Conservation (phyloP, 2,888 invertebrate species). For the Crioceris asparagi region DNA sequence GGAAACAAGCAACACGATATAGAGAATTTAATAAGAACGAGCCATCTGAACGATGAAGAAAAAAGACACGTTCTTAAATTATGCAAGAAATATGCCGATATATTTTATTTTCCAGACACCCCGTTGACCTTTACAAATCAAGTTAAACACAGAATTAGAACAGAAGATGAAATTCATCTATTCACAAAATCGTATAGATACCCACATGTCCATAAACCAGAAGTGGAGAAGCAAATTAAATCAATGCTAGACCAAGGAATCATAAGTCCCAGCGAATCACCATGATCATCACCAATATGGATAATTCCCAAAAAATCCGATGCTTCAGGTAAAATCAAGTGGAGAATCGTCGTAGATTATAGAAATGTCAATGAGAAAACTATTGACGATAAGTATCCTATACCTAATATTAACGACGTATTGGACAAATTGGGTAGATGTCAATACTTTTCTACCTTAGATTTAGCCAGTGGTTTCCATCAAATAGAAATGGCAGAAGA, state of each 20-base stretch:
- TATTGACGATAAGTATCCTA: not conserved
- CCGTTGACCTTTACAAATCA: not conserved
- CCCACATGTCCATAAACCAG: not conserved
- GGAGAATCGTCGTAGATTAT: not conserved
- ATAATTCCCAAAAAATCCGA: not conserved
- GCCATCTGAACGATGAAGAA: not conserved
- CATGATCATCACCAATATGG: not conserved
- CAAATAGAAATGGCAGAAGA: not conserved
- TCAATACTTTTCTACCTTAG: not conserved
- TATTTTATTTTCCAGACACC: too few relatives aligned
- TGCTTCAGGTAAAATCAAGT: not conserved
- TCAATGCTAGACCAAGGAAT: not conserved
- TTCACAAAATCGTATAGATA: too few relatives aligned
- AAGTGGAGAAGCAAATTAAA: not conserved
- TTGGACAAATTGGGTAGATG: not conserved
- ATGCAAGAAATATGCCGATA: too few relatives aligned
- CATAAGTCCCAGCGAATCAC: not conserved
- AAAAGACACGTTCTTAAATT: not conserved
- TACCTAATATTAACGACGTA: not conserved
- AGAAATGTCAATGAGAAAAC: not conserved
- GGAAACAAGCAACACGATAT: too few relatives aligned
- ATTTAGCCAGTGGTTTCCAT: not conserved
- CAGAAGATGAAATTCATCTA: too few relatives aligned
- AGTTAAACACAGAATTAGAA: not conserved
- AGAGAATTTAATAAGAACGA: not conserved